Percentiles rank a stretch among this genome's conserved stretches.
phyloP scores from a whole-genome alignment of 2,888 invertebrate species.

The Hirtodrosophila histrioides region DNA sequence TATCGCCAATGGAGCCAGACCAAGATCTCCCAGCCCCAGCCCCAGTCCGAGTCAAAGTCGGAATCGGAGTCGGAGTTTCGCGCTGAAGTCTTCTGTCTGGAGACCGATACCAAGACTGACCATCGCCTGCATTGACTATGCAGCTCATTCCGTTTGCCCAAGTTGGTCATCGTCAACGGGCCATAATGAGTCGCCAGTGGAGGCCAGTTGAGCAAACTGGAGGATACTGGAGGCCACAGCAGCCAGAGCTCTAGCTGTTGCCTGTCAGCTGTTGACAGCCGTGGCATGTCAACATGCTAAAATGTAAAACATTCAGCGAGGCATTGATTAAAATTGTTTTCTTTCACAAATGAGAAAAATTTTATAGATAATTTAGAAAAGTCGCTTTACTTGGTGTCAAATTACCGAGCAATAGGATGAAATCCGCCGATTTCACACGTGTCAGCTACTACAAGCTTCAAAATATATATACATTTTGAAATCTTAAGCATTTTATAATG shows the following conservation, averaged over 20 bases:
- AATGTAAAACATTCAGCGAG: slow-evolving; percentile 68
- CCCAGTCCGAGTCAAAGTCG: background rate
- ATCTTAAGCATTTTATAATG: too few relatives aligned
- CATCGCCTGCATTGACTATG: slow-evolving; percentile 59
- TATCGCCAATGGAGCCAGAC: slow-evolving; percentile 43
- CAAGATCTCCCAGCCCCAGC: slow-evolving; percentile 1
- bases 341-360: slow-evolving; percentile 24
- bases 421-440: background rate
- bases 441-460: too few relatives aligned
- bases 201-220: slow-evolving; percentile 20
- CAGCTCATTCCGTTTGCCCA: slow-evolving; percentile 78
- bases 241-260: slow-evolving; percentile 18
- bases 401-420: background rate
- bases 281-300: slow-evolving; percentile 78
- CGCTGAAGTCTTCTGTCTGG: slow-evolving; percentile 12
- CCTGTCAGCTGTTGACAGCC: slow-evolving; percentile 76
- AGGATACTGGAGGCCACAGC: slow-evolving; percentile 4
- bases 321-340: slow-evolving; percentile 75
- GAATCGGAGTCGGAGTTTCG: slow-evolving; percentile 9
- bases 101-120: slow-evolving; percentile 17
- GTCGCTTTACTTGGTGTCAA: background rate
- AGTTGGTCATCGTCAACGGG: slow-evolving; percentile 75
- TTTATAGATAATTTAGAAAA: too few relatives aligned
- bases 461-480: too few relatives aligned
- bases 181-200: slow-evolving; percentile 70